Evolutionary conservation across 2,888 invertebrate species (phyloP).

Genomic region (Caenorhabditis afra): DNA sequence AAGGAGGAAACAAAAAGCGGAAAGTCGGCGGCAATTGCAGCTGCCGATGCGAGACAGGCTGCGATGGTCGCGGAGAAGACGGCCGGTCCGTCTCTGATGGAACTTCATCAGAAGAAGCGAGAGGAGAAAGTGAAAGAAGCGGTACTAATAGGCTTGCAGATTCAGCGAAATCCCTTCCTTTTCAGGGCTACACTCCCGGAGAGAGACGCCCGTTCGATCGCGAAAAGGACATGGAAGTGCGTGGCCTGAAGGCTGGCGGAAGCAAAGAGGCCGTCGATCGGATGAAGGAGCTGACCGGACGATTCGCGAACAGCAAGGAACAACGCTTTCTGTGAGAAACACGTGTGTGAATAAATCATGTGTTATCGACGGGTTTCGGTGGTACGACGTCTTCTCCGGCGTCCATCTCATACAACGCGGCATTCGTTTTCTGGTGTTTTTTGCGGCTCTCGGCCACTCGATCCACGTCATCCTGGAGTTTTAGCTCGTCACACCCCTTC

Average conservation of each 20-base stretch:
- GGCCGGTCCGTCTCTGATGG: conserved; percentile 40
- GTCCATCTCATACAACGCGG: conserved; percentile 38
- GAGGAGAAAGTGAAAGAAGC: conserved; percentile 27
- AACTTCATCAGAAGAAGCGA: conserved; percentile 49
- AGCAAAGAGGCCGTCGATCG: conserved; percentile 53
- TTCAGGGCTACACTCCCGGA: conserved; percentile 43
- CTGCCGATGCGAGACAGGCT: conserved; percentile 45
- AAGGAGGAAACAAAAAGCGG: conserved; percentile 22
- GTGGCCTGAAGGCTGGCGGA: conserved; percentile 58
- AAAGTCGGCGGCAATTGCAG: conserved; percentile 28
- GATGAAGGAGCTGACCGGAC: conserved; percentile 44
- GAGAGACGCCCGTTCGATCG: conserved; percentile 70
- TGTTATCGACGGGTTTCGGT: conserved; percentile 45
- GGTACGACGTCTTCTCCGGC: conserved; percentile 32
- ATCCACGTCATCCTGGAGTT: conserved; percentile 35
- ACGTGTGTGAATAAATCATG: conserved; percentile 23
- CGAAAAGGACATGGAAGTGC: conserved; percentile 72
- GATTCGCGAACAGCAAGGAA: conserved; percentile 52
- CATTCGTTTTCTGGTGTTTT: conserved; percentile 48
- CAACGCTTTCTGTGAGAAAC: conserved; percentile 45
- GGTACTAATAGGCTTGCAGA: too few species aligned
- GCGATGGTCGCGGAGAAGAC: conserved; percentile 42
- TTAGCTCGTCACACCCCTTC: background rate
- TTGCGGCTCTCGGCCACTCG: conserved; percentile 40
- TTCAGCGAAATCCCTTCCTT: background rate